These are phyloP conservation scores for Carcharodon carcharias DNA, from an alignment of 2,797 vertebrate species.

Conservation along the genomic window DNA sequence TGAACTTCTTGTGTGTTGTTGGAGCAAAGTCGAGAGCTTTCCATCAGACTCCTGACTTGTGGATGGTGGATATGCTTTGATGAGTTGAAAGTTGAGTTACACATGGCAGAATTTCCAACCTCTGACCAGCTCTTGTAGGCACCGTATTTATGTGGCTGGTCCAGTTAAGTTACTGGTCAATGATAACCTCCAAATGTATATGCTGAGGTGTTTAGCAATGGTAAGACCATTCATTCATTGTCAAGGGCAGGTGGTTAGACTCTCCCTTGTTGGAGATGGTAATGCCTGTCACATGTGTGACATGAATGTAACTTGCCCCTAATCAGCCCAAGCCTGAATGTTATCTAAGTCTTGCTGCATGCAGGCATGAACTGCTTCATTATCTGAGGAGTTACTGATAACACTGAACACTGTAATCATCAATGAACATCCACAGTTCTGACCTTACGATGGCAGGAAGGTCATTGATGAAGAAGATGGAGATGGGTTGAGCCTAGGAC, in stretches of 20 bases:
- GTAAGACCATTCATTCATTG: background rate
- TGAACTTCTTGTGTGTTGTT: background rate
- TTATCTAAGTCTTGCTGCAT: background rate
- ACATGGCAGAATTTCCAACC: background rate
- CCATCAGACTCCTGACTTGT: background rate
- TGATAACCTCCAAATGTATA: background rate
- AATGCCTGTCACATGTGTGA: background rate
- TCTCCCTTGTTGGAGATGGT: background rate
- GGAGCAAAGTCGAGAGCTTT: background rate
- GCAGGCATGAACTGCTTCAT: background rate
- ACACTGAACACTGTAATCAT: background rate
- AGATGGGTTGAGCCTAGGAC: background rate
- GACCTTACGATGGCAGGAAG: background rate
- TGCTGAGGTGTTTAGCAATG: background rate
- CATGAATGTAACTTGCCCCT: background rate
- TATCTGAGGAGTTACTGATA: background rate
- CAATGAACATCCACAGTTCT: background rate
- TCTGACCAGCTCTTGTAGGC: background rate
- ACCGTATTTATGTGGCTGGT: background rate
- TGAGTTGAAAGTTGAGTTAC: background rate
- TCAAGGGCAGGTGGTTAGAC: background rate
- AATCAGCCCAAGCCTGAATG: background rate
- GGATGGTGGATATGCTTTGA: background rate
- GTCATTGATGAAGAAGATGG: background rate
- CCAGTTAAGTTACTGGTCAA: background rate